A percentile compares a stretch with the other conserved stretches of the same genome.
These are phyloP conservation scores for Oreochromis mossambicus DNA, from an alignment of 2,797 vertebrate species.

Conservation along the genomic window DNA sequence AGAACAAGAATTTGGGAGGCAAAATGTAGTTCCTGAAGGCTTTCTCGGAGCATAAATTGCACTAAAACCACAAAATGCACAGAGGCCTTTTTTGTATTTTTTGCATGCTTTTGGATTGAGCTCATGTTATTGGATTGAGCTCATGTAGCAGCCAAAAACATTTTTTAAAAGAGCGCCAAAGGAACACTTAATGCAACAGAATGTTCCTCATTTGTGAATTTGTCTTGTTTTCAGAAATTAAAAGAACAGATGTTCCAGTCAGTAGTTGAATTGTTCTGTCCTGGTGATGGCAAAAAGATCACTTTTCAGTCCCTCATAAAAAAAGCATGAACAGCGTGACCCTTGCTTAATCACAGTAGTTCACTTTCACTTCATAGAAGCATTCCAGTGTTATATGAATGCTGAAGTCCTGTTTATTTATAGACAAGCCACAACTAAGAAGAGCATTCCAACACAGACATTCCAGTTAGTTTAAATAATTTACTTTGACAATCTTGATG, in stretches of 20 bases:
- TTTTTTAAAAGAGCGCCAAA: neutral
- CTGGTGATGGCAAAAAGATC: slow-evolving; percentile 25
- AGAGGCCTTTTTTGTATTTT: neutral
- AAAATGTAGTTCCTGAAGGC: neutral
- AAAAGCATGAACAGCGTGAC: slow-evolving; percentile 51
- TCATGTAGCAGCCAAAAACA: neutral
- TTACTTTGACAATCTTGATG: slow-evolving; percentile 60
- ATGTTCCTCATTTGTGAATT: neutral
- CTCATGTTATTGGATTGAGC: neutral
- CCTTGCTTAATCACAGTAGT: slow-evolving; percentile 54
- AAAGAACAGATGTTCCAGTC: neutral
- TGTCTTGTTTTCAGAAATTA: neutral
- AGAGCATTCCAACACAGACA: slow-evolving; percentile 45
- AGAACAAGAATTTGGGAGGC: neutral
- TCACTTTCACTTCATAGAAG: slow-evolving; percentile 46
- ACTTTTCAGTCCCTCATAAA: slow-evolving; percentile 53
- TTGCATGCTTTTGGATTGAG: neutral
- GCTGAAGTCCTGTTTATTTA: slow-evolving; percentile 34
- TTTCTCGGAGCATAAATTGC: neutral
- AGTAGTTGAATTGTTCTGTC: neutral
- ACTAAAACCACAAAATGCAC: neutral
- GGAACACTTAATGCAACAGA: neutral
- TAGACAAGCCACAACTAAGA: slow-evolving; percentile 29
- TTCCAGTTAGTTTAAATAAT: slow-evolving; percentile 67
- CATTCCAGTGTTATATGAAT: neutral